A percentile compares a stretch with the other conserved stretches of the same genome.
These are phyloP conservation scores for Hydropsyche betteni DNA, from an alignment of 2,888 invertebrate genomes.

Conservation along the genomic window DNA sequence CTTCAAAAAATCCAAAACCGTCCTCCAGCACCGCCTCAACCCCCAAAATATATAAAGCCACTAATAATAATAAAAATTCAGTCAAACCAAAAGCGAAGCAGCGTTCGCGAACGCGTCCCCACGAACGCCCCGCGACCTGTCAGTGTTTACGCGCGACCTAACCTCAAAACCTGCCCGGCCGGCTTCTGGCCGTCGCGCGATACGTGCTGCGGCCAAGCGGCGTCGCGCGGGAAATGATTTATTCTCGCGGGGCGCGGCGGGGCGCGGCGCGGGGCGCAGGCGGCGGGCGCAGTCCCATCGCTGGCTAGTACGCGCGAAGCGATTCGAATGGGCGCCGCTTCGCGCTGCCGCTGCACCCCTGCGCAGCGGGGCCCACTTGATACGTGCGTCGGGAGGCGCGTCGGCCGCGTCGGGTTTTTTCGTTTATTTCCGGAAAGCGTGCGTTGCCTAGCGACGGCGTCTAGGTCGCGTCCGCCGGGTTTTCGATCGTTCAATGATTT, in stretches of 20 bases:
- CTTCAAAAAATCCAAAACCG: too few relatives aligned
- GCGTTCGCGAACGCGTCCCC: background rate
- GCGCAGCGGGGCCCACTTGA: background rate
- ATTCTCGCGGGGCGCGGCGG: constrained; percentile 6
- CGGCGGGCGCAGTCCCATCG: constrained; percentile 39
- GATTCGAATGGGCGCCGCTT: constrained; percentile 46
- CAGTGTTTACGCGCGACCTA: constrained; percentile 20
- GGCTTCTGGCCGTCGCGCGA: background rate
- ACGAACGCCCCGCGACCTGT: background rate
- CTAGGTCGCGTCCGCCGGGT: too few relatives aligned
- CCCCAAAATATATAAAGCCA: too few relatives aligned
- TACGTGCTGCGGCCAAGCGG: background rate
- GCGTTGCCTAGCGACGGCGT: too few relatives aligned
- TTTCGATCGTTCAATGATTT: too few relatives aligned
- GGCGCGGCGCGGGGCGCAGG: constrained; percentile 15
- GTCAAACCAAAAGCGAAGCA: background rate
- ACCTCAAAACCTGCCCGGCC: background rate
- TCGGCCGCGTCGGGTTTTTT: constrained; percentile 16
- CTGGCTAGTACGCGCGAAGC: constrained; percentile 24
- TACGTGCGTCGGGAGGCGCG: background rate
- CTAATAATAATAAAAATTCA: too few relatives aligned
- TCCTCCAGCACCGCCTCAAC: too few relatives aligned
- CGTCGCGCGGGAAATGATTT: constrained; percentile 36
- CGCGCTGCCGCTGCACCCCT: constrained; percentile 25
- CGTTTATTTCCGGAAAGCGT: too few relatives aligned